phyloP scores from a whole-genome alignment of 2,888 invertebrate species.

The Rutpela maculata region DNA sequence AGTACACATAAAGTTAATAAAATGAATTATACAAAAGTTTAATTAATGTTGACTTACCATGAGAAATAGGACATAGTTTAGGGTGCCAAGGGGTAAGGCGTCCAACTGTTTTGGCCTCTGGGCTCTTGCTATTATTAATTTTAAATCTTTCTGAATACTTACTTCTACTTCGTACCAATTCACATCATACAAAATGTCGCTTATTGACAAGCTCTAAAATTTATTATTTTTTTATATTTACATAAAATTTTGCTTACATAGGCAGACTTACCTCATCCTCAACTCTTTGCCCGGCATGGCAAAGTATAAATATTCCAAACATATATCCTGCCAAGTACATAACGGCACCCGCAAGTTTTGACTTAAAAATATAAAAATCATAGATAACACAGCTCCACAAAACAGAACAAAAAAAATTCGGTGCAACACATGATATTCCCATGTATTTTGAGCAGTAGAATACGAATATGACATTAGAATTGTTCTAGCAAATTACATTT shows the following conservation, averaged over 20 bases:
- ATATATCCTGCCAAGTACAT: slow-evolving; percentile 19
- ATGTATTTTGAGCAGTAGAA: too few species aligned
- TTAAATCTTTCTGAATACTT: slow-evolving; percentile 7
- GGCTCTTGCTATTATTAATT: slow-evolving; percentile 20
- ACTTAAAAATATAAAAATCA: too few species aligned
- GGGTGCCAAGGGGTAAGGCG: slow-evolving; percentile 15
- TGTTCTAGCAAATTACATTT: too few species aligned
- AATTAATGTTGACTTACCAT: not conserved
- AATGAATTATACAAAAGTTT: not conserved
- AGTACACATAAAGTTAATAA: not conserved
- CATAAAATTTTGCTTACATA: not conserved
- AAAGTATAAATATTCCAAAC: slow-evolving; percentile 24
- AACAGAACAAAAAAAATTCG: too few species aligned
- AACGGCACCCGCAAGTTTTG: slow-evolving; percentile 9
- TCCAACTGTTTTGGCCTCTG: slow-evolving; percentile 14
- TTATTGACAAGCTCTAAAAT: slow-evolving; percentile 32
- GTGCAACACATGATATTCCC: too few species aligned
- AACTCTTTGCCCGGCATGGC: too few species aligned
- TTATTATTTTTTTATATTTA: not conserved
- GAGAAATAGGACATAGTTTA: slow-evolving; percentile 14
- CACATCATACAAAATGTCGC: too few species aligned
- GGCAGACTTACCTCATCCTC: too few species aligned
- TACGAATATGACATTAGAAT: too few species aligned
- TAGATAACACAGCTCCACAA: too few species aligned
- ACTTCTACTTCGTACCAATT: too few species aligned